Percentiles rank a stretch among this genome's conserved stretches.
Conservation (phyloP, 2,888 invertebrate genomes). For the Tetragonula carbonaria region DNA sequence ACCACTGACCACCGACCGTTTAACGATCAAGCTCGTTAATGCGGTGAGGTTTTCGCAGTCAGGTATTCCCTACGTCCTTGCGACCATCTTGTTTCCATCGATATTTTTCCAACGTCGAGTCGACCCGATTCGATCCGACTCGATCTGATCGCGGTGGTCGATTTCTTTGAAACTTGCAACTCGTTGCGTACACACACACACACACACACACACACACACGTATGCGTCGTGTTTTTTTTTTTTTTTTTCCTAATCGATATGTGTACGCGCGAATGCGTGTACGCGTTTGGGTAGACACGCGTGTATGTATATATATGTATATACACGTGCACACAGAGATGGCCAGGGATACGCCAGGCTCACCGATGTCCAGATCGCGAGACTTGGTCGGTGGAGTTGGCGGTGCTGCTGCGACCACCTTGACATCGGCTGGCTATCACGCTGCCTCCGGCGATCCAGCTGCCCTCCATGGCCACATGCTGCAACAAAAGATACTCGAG, state of each 20-base stretch:
- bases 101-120: background rate
- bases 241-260: background rate
- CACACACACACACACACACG: too few relatives aligned
- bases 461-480: slow-evolving; percentile 86
- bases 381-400: slow-evolving; percentile 83
- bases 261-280: background rate
- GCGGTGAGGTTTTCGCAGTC: slow-evolving; percentile 25
- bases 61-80: too few relatives aligned
- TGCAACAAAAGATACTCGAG: slow-evolving; percentile 90
- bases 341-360: slow-evolving; percentile 85
- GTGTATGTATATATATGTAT: background rate
- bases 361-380: slow-evolving; percentile 83
- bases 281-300: background rate
- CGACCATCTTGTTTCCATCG: background rate
- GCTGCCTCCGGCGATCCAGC: slow-evolving; percentile 39
- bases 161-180: too few relatives aligned
- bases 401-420: slow-evolving; percentile 83
- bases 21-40: slow-evolving; percentile 40
- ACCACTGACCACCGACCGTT: too few relatives aligned
- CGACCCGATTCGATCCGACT: too few relatives aligned
- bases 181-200: background rate
- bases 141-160: too few relatives aligned
- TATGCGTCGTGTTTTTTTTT: too few relatives aligned
- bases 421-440: slow-evolving; percentile 76
- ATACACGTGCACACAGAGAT: slow-evolving; percentile 74